These are phyloP conservation scores for Caenorhabditis panamensis DNA, from an alignment of 2,888 invertebrate genomes.

Conservation along the genomic window DNA sequence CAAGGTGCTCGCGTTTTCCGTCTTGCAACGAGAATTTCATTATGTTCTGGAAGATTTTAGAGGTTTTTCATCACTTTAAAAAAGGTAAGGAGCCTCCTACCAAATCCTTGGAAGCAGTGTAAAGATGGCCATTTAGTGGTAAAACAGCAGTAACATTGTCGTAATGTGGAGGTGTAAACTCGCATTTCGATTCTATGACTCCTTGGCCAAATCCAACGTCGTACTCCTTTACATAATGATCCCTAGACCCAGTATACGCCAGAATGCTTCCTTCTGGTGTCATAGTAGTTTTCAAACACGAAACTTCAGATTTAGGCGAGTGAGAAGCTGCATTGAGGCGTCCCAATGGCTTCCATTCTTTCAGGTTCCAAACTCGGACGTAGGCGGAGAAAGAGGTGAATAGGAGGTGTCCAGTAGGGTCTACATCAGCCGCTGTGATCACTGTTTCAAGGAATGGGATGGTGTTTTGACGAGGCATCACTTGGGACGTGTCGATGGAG, in stretches of 20 bases:
- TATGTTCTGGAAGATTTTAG: constrained; percentile 66
- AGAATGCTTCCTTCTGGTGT: constrained; percentile 83
- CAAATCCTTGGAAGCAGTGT: constrained; percentile 90
- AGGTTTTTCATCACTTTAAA: not conserved
- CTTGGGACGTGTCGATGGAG: constrained; percentile 36
- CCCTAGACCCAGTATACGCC: constrained; percentile 91
- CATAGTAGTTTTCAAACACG: constrained; percentile 84
- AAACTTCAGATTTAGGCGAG: constrained; percentile 64
- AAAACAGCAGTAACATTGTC: constrained; percentile 90
- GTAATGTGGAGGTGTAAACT: constrained; percentile 91
- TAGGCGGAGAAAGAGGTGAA: constrained; percentile 71
- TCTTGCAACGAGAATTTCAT: constrained; percentile 74
- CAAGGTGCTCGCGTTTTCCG: constrained; percentile 73
- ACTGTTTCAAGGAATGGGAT: constrained; percentile 71
- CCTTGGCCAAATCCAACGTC: constrained; percentile 65
- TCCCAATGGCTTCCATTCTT: constrained; percentile 67
- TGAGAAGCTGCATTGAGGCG: constrained; percentile 67
- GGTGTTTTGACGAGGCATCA: constrained; percentile 70
- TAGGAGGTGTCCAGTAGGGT: constrained; percentile 68
- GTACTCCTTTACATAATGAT: constrained; percentile 88
- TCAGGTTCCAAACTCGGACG: constrained; percentile 85
- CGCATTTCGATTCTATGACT: constrained; percentile 83
- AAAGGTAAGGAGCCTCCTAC: constrained; percentile 27
- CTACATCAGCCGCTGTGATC: constrained; percentile 68
- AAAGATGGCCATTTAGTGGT: constrained; percentile 84